Percentiles rank a stretch among this genome's conserved stretches.
phyloP scores from a whole-genome alignment of 1,140 invertebrate genomes.

The Caligus rogercresseyi region DNA sequence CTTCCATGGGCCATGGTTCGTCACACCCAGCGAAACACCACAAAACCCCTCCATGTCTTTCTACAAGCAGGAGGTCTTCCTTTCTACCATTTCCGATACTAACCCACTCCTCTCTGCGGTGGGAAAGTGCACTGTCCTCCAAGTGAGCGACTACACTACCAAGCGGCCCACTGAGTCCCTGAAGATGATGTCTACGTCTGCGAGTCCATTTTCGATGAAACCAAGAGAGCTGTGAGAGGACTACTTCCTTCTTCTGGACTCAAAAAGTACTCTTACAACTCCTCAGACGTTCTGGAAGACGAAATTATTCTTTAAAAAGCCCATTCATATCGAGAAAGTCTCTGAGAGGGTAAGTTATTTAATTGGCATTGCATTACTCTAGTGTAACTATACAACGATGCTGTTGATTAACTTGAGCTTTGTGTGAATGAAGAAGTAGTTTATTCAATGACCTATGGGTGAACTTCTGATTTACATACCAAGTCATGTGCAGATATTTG shows the following conservation, averaged over 20 bases:
- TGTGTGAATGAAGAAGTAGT: too few species aligned
- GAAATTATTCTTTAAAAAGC: slow-evolving; percentile 57
- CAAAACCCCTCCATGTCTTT: slow-evolving; percentile 43
- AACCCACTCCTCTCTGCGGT: slow-evolving; percentile 75
- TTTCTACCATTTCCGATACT: slow-evolving; percentile 75
- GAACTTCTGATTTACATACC: too few species aligned
- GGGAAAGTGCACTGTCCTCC: slow-evolving; percentile 68
- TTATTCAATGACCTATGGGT: too few species aligned
- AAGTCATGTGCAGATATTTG: too few species aligned
- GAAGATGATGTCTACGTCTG: slow-evolving; percentile 86
- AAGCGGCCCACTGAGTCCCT: slow-evolving; percentile 71
- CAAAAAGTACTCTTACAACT: slow-evolving; percentile 55
- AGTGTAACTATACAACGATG: too few species aligned
- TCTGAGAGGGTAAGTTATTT: neutral
- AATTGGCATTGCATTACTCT: neutral
- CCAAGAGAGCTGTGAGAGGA: slow-evolving; percentile 56
- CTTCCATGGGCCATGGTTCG: slow-evolving; percentile 81
- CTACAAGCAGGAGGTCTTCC: slow-evolving; percentile 83
- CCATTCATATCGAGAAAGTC: slow-evolving; percentile 4
- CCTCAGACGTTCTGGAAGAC: slow-evolving; percentile 64
- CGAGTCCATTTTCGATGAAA: slow-evolving; percentile 79
- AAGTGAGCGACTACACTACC: slow-evolving; percentile 9
- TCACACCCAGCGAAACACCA: slow-evolving; percentile 65
- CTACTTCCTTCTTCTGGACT: slow-evolving; percentile 45
- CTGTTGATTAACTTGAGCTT: too few species aligned